Conservation (phyloP, 2,113 vertebrate genomes). For the Rhegmatorhina hoffmannsi region DNA sequence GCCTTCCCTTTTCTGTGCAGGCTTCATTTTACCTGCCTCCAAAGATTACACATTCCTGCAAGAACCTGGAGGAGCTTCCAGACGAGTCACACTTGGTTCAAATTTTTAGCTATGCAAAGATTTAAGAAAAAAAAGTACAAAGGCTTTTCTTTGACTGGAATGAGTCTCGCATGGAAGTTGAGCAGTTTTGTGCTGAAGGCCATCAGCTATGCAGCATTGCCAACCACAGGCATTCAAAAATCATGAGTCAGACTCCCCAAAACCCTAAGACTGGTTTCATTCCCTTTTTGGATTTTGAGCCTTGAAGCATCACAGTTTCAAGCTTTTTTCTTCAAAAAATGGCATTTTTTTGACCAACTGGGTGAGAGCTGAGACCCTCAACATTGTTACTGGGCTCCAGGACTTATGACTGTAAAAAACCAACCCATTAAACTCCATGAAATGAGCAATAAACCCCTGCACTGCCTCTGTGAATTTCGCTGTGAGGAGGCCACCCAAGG, state of each 20-base stretch:
- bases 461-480: not conserved
- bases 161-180: not conserved
- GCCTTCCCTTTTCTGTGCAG: not conserved
- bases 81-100: fast-evolving
- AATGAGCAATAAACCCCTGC: not conserved
- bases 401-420: not conserved
- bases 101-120: not conserved
- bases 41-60: not conserved
- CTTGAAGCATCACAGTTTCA: not conserved
- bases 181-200: constrained; percentile 33
- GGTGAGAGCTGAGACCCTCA: not conserved
- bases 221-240: constrained; percentile 59
- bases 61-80: not conserved
- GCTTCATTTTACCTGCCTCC: not conserved
- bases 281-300: constrained; percentile 23
- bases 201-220: constrained; percentile 29
- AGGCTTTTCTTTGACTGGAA: constrained; percentile 9
- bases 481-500: not conserved
- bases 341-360: not conserved
- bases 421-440: not conserved
- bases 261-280: constrained; percentile 26
- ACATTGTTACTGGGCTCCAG: not conserved
- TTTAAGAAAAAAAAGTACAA: not conserved
- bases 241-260: constrained; percentile 56
- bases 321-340: not conserved